Evolutionary conservation across 23 tunicate species (phyloP), one percentile per base, ranked within the genome.

Genomic region (Ciona savignyi): DNA sequence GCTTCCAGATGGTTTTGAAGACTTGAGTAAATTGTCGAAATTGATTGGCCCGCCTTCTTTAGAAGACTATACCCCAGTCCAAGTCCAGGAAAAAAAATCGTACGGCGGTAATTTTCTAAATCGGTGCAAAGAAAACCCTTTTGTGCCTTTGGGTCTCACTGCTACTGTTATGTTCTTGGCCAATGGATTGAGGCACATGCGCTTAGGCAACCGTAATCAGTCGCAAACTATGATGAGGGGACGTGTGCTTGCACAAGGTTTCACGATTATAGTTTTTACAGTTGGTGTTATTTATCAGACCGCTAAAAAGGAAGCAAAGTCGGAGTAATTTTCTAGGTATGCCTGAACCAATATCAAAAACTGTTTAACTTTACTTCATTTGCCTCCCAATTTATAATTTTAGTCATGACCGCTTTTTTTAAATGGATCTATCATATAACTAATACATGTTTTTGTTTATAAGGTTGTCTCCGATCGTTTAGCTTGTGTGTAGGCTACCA

Each of bases 181-280:
- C 3, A 76, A 77, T 51, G 95, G 95, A 26, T 49, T 87, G 25
- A 48, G 80, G 20, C 85, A 87, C 56, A 87, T 87, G 95, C 51
- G 20, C 1, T 22, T 19, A 9, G 66, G 83, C 0, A 72, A 87
- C 33, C 23, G 67, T 1, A 21, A n/a, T 23, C 56, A 82, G 56
- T 87, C 95, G 20, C 86, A 87, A 51, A 64, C 56, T 35, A 87
- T 87, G 95, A 87, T 87, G 95, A 74, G 95, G 6, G 95, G 95
- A 4, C 86, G 95, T 26, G 82, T 87, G 1, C 33, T 76, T 22
- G 82, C 95, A 27, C 95, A 87, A 29, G 95, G 86, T 21, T 87
- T 87, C 65, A 81, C 86, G 4, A 34, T 87, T 19, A 32, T 81
- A 0, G 95, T 84, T 15, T 9, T 87, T 1, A 75, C 74, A 1